phyloP scores from a whole-genome alignment of 2,888 invertebrate species.

The Hemaris fuciformis region DNA sequence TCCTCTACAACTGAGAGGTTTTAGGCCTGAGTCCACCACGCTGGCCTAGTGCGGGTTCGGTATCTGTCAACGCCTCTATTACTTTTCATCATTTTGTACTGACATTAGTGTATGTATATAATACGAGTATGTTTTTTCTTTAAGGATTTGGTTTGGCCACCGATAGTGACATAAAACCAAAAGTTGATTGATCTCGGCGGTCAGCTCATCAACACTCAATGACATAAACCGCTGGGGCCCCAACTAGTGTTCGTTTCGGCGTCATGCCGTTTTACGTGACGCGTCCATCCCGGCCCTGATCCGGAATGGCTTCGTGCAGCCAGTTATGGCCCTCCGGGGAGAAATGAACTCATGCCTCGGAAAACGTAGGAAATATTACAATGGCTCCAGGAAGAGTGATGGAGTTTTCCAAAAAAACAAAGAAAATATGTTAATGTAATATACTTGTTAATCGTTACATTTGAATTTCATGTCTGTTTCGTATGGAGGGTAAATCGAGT shows the following conservation, averaged over 20 bases:
- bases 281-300: background rate
- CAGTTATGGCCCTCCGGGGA: background rate
- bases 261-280: background rate
- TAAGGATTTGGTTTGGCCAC: no score
- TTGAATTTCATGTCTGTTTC: background rate
- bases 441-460: background rate
- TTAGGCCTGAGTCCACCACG: no score
- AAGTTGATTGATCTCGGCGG: background rate
- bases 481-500: background rate
- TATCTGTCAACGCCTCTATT: no score
- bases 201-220: background rate
- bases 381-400: background rate
- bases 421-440: background rate
- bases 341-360: background rate
- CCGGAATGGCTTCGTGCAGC: background rate
- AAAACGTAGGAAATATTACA: background rate
- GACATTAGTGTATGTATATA: no score
- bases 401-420: background rate
- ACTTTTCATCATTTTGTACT: no score
- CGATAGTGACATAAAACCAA: background rate
- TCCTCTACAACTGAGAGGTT: no score
- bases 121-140: no score
- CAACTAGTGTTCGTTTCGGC: background rate
- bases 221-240: background rate
- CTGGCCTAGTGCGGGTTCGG: no score